Evolutionary conservation across 1,140 invertebrate genomes (phyloP).

Genomic region (Calliopsis andreniformis): DNA sequence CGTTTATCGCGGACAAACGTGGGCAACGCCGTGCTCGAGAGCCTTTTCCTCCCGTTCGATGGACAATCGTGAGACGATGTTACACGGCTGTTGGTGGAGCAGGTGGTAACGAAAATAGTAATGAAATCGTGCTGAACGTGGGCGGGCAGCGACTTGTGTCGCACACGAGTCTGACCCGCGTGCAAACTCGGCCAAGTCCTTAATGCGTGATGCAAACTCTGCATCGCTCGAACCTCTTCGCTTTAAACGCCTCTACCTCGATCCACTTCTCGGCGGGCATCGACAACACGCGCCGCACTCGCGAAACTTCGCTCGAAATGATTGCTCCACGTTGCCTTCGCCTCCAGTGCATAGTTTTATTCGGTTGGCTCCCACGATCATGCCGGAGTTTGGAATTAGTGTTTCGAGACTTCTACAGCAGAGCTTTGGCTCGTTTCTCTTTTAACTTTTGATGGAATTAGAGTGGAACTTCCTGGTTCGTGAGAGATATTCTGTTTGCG

Average conservation of each 20-base stretch:
- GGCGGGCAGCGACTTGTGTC: slow-evolving; percentile 62
- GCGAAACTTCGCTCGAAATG: slow-evolving; percentile 16
- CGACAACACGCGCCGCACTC: neutral
- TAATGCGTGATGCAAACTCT: slow-evolving; percentile 41
- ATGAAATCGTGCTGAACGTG: slow-evolving; percentile 54
- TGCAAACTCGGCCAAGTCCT: slow-evolving; percentile 63
- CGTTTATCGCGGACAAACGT: slow-evolving; percentile 32
- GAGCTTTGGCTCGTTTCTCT: too few species aligned
- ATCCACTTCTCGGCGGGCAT: slow-evolving; percentile 6
- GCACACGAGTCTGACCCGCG: slow-evolving; percentile 54
- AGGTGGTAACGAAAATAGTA: slow-evolving; percentile 57
- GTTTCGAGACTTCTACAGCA: too few species aligned
- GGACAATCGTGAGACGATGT: neutral
- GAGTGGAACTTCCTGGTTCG: too few species aligned
- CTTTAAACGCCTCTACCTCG: slow-evolving; percentile 20
- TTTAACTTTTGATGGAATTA: too few species aligned
- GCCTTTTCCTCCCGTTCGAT: neutral
- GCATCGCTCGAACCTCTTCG: slow-evolving; percentile 28
- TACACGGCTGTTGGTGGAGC: slow-evolving; percentile 4
- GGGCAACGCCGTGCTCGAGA: slow-evolving; percentile 18
- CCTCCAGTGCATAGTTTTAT: neutral
- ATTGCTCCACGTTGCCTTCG: neutral
- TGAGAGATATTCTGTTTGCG: too few species aligned
- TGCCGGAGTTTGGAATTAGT: too few species aligned
- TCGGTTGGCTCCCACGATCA: neutral